phyloP scores from a whole-genome alignment of 2,113 vertebrate genomes.

The Ciconia boyciana region DNA sequence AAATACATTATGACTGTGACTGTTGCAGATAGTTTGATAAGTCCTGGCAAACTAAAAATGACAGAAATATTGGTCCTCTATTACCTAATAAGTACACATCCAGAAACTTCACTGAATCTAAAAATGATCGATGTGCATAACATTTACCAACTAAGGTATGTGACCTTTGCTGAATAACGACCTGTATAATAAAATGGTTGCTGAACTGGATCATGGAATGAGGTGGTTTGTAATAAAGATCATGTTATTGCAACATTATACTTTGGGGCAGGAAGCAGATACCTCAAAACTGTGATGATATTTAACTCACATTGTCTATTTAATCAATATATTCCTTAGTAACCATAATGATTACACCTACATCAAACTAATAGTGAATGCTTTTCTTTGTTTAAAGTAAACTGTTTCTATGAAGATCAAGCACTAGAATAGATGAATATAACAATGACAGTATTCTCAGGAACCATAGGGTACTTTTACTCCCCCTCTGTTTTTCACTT shows the following conservation, averaged over 20 bases:
- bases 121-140: not conserved
- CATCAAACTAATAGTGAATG: not conserved
- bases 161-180: constrained; percentile 7
- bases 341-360: not conserved
- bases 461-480: not conserved
- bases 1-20: not conserved
- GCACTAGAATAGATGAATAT: not conserved
- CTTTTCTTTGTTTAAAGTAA: not conserved
- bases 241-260: not conserved
- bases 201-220: not conserved
- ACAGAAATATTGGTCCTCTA: not conserved
- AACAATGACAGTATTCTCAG: not conserved
- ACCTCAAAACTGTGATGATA: not conserved
- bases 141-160: not conserved
- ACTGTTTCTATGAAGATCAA: not conserved
- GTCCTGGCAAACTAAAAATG: not conserved
- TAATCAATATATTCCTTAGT: not conserved
- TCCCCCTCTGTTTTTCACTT: not conserved
- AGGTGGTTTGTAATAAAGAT: not conserved
- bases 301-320: not conserved
- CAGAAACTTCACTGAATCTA: constrained; percentile 7
- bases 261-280: not conserved
- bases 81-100: not conserved
- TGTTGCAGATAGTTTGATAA: not conserved
- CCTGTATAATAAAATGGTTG: not conserved